A percentile compares a stretch with the other conserved stretches of the same genome.
Conservation (phyloP, 2,888 invertebrate genomes). For the Dolichopus griseipennis region DNA sequence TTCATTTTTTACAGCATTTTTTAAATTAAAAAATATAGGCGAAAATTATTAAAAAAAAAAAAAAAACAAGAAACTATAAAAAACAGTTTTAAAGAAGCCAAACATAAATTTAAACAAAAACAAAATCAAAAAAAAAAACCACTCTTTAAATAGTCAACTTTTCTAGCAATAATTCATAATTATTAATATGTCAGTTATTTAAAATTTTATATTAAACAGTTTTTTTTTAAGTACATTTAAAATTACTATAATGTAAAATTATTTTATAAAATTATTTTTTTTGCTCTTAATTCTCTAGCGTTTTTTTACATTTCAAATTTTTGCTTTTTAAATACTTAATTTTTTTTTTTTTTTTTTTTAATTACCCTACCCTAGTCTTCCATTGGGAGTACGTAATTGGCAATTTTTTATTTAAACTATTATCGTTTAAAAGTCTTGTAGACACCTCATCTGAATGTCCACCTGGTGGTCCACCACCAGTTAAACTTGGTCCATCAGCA, state of each 20-base stretch:
- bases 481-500: constrained; percentile 25
- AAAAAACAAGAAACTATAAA: too few species aligned
- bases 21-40: too few species aligned
- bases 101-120: too few species aligned
- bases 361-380: constrained; percentile 50
- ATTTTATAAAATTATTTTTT: not conserved
- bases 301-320: constrained; percentile 3
- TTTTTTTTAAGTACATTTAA: not conserved
- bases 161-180: too few species aligned
- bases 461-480: constrained; percentile 29
- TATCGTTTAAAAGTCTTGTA: constrained; percentile 43
- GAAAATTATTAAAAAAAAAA: too few species aligned
- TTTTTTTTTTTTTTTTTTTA: constrained; percentile 23
- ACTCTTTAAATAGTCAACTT: too few species aligned
- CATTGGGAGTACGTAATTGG: constrained; percentile 53
- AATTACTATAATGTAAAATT: not conserved
- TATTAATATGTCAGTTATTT: too few species aligned
- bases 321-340: constrained; percentile 15
- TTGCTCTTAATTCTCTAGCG: not conserved
- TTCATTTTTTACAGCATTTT: too few species aligned
- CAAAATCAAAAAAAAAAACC: too few species aligned
- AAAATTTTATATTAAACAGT: too few species aligned
- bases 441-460: constrained; percentile 45
- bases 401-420: constrained; percentile 44
- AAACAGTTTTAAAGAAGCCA: too few species aligned